phyloP scores from a whole-genome alignment of 2,113 vertebrate species.

The Uria lomvia region DNA sequence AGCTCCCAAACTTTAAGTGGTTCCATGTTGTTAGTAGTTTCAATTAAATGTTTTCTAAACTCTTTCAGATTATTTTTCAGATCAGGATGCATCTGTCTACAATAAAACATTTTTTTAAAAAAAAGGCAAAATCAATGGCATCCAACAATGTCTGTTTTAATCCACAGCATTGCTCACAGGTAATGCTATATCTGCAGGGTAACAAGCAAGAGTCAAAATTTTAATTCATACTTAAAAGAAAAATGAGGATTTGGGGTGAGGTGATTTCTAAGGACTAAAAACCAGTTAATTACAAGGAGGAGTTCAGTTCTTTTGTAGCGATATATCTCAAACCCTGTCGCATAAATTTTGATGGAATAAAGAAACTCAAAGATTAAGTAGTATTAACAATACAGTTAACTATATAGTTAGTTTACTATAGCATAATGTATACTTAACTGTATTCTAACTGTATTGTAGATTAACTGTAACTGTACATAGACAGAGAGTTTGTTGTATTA shows the following conservation, averaged over 20 bases:
- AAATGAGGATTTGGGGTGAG: neutral
- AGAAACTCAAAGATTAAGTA: neutral
- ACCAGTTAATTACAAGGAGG: neutral
- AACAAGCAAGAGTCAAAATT: neutral
- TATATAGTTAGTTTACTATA: neutral
- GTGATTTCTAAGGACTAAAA: neutral
- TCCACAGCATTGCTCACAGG: neutral
- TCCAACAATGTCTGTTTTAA: neutral
- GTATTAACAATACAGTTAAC: neutral
- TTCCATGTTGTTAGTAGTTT: constrained; percentile 86
- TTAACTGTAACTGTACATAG: neutral
- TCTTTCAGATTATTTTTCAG: constrained; percentile 81
- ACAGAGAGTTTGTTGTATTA: neutral
- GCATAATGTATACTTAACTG: neutral
- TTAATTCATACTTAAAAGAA: neutral
- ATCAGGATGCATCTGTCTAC: constrained; percentile 84
- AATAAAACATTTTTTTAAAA: neutral
- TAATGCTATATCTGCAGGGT: neutral
- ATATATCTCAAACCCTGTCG: neutral
- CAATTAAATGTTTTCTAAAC: constrained; percentile 87
- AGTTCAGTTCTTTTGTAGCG: neutral
- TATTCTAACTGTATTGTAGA: neutral
- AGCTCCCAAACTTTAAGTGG: constrained; percentile 97
- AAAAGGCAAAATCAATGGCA: neutral
- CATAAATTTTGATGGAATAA: neutral